Evolutionary conservation across 2,113 vertebrate species (phyloP), one percentile per base, ranked within the genome.

Genomic region (Brachionichthys hirsutus): DNA sequence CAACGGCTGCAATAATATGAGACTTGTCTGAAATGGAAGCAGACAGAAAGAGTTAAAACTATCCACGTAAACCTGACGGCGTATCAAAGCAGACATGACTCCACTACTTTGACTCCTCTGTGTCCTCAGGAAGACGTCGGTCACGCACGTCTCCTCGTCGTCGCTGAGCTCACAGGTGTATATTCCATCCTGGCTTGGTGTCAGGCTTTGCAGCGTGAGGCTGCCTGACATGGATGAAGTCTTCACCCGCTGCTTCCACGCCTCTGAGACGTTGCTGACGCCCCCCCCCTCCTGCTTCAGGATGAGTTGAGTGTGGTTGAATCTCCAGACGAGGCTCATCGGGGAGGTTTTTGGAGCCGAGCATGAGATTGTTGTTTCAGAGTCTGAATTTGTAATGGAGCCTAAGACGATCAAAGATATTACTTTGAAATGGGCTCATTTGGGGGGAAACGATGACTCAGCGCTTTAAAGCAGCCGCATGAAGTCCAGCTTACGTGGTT

Each of bases 131-230:
- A 40, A 4, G 24, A 50, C 54, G 64, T 18, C 10, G 4, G 7
- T 48, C 3, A 79, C 9, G 1, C 24, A 8, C 1, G 50, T 70
- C 12, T 53, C 54, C 1, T 54, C 22, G 0, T 42, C 36, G 10
- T 55, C 36, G 2, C 16, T 67, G 38, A 69, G 19, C 2, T 54
- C 38, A 67, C 82, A 85, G 11, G 24, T 77, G 70, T 80, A 85
- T 0, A 9, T 49, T 16, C 82, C 82, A 22, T 60, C 24, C 0
- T 41, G 45, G 3, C 34, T 0, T 9, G 3, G 3, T 3, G 35
- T 54, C 15, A 60, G 18, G 7, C n/a, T 16, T 9, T 19, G 9
- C 1, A 82, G 43, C 2, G 9, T n/a, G 54, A 82, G 62, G 16
- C 15, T 34, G 9, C 24, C 22, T 34, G 48, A 10, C 15, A n/a